Percentiles rank a stretch among this genome's conserved stretches.
Evolutionary conservation across 1,140 invertebrate species (phyloP).

Genomic region (Liolophura sinensis): DNA sequence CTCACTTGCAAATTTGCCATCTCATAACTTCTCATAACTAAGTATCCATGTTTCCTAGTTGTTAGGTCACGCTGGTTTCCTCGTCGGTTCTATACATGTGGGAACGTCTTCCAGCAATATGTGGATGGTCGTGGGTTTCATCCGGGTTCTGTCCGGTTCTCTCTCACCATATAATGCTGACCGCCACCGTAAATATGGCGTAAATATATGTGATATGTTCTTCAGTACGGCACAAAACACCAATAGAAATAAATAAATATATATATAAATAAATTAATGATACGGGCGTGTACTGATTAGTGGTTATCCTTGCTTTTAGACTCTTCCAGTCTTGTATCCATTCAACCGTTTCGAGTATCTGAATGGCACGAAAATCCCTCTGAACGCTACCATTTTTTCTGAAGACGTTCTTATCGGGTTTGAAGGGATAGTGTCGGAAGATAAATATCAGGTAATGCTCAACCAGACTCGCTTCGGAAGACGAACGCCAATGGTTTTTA

Average conservation of each 20-base stretch:
- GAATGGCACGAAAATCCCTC: conserved; percentile 30
- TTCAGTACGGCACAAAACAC: too few species aligned
- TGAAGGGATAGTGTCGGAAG: conserved; percentile 25
- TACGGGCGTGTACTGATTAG: too few species aligned
- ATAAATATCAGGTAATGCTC: conserved; percentile 28
- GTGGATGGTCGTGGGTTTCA: not conserved
- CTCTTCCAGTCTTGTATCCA: conserved; percentile 41
- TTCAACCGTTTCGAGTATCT: conserved; percentile 41
- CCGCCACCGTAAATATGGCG: too few species aligned
- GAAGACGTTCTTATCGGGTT: conserved; percentile 25
- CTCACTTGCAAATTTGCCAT: too few species aligned
- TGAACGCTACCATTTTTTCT: conserved; percentile 9
- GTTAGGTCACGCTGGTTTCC: too few species aligned
- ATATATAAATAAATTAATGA: too few species aligned
- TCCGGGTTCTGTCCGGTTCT: not conserved
- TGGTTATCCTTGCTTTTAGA: conserved; percentile 30
- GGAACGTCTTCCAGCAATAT: not conserved
- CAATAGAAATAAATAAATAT: not conserved
- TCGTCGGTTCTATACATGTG: not conserved
- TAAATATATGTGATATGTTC: not conserved
- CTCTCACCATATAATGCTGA: too few species aligned
- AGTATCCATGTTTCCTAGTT: too few species aligned
- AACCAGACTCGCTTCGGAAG: conserved; percentile 33
- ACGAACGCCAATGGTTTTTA: conserved; percentile 34
- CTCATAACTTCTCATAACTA: too few species aligned